Evolutionary conservation across 23 tunicate species (phyloP).

Genomic region (Diplosoma virens): DNA sequence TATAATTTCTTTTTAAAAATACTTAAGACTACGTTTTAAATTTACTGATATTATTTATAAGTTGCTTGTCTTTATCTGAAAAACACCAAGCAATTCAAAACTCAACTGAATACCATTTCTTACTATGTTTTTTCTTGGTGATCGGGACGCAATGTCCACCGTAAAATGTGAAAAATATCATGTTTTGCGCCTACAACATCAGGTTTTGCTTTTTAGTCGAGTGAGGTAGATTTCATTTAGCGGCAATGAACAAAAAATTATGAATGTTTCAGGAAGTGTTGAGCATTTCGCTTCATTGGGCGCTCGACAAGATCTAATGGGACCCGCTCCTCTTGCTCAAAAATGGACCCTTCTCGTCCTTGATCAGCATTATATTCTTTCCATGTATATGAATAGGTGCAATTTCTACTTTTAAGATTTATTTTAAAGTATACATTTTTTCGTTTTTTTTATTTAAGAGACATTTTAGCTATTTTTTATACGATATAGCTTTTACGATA

Average conservation of each 20-base stretch:
- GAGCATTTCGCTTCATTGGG: constrained; percentile 69
- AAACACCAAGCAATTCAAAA: no score
- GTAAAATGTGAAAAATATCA: no score
- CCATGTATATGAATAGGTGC: constrained; percentile 79
- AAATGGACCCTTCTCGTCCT: constrained; percentile 91
- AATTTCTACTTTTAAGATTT: not conserved
- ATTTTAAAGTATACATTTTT: not conserved
- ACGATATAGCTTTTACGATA: not conserved
- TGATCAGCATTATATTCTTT: constrained; percentile 76
- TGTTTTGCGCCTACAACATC: not conserved
- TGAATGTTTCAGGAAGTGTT: constrained; percentile 78
- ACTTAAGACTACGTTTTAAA: not conserved
- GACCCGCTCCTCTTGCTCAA: constrained; percentile 90
- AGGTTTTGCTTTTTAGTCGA: no score
- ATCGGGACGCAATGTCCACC: no score
- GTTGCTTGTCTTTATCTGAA: not conserved
- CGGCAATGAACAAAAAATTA: no score
- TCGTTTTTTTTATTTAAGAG: not conserved
- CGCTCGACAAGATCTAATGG: constrained; percentile 60
- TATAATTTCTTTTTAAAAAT: no score
- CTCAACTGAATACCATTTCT: no score
- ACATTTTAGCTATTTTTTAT: not conserved
- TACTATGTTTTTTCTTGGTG: no score
- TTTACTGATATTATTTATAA: not conserved
- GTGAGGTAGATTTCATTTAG: no score